Base-by-base conservation (phyloP, 1,140 invertebrate species). In the Nasonia giraulti region DNA sequence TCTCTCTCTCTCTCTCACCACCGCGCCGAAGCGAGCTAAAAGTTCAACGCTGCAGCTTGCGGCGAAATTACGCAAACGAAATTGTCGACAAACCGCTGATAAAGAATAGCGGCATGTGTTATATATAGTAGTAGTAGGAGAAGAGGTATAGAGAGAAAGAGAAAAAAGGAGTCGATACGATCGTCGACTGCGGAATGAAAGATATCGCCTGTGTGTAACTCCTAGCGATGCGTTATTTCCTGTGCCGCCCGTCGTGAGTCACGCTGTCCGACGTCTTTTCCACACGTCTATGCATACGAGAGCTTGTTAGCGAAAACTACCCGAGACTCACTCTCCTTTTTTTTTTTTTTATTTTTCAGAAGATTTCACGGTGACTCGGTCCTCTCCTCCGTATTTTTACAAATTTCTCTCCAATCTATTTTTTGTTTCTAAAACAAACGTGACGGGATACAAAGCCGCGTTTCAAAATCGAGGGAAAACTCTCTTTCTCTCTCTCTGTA, bases 221-320 rank as follows among this genome's bases (percentile, higher is more conserved):
- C 27, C 23, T 76, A 40, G 37, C 71, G 80, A 82, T 55, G 37
- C 71, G 47, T 83, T 83, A 83, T 77, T 83, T 83, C 74, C 82
- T 83, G 73, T 27, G 1, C 27, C 27, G 5, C 27, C 12, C 50
- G 50, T n/a, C 20, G 20, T 82, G 80, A 75, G 80, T 82, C 80
- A 82, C 50, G 40, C 12, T 66, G n/a, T 66, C 14, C 62, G 68
- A 33, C 68, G 23, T 31, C 31, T 71, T 31, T 31, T 31, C 31
- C 6, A 31, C 6, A 0, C 5, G 7, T 71, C 17, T n/a, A 68
- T 50, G n/a, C 7, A 62, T 1, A 27, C 27, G 27, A 27, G 20
- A 74, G 8, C 37, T 81, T 69, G 66, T 80, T 69, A 69, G 76
- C n/a, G 12, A 69, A 80, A 80, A n/a, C 55, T 80, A 80, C 62